These are phyloP conservation scores for Andrena fulva DNA, from an alignment of 2,888 invertebrate species.

Conservation along the genomic window DNA sequence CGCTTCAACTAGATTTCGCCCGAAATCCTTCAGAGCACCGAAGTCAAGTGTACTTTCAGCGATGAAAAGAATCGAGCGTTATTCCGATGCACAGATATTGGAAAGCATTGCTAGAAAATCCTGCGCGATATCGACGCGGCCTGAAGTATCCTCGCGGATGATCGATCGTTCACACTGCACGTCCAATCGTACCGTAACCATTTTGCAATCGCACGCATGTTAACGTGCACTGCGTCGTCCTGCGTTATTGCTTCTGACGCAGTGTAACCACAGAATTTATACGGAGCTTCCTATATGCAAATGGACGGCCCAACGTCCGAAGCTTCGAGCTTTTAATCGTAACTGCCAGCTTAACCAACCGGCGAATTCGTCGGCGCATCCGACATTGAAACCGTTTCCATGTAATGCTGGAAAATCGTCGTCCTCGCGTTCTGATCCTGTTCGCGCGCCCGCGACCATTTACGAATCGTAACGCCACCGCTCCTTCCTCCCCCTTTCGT, in stretches of 20 bases:
- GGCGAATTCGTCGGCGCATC: slow-evolving; percentile 64
- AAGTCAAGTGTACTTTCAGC: too few relatives aligned
- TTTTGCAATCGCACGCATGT: slow-evolving; percentile 20
- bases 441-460: slow-evolving; percentile 42
- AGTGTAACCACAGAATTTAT: slow-evolving; percentile 56
- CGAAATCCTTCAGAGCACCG: too few relatives aligned
- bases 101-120: not conserved
- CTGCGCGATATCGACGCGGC: not conserved
- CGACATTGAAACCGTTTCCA: slow-evolving; percentile 71
- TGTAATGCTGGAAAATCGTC: slow-evolving; percentile 68
- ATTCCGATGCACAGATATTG: not conserved
- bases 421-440: slow-evolving; percentile 24
- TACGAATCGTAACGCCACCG: slow-evolving; percentile 19
- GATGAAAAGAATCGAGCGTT: slow-evolving; percentile 14
- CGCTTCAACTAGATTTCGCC: too few relatives aligned
- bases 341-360: slow-evolving; percentile 65
- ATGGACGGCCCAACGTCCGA: slow-evolving; percentile 40
- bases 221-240: slow-evolving; percentile 20
- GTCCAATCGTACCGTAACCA: slow-evolving; percentile 31
- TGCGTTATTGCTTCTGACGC: slow-evolving; percentile 57
- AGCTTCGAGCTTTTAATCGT: slow-evolving; percentile 70
- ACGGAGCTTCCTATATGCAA: slow-evolving; percentile 55
- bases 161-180: slow-evolving; percentile 39
- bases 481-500: slow-evolving; percentile 4
- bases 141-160: slow-evolving; percentile 1